A percentile compares a stretch with the other conserved stretches of the same genome.
phyloP scores from a whole-genome alignment of 2,113 vertebrate genomes.

The Petroica traversi region DNA sequence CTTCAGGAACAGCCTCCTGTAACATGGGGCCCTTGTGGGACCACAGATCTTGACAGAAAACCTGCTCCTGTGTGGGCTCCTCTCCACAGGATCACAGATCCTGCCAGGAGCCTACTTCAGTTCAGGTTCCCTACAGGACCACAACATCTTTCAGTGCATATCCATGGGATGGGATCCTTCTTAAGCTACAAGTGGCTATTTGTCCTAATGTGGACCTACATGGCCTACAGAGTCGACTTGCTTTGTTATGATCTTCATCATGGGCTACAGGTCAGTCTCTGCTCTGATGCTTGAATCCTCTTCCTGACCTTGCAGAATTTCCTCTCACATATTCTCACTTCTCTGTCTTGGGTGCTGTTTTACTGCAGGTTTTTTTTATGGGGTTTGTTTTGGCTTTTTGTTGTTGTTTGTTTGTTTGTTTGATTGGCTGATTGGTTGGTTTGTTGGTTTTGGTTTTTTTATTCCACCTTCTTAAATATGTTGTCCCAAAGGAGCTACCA shows the following conservation, averaged over 20 bases:
- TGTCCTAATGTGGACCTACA: too few species aligned
- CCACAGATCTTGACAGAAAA: not conserved
- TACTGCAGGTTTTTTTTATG: rapidly evolving
- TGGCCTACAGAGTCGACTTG: not conserved
- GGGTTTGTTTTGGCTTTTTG: too few species aligned
- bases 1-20: not conserved
- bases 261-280: not conserved
- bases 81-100: not conserved
- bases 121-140: rapidly evolving
- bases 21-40: rapidly evolving
- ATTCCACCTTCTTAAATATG: not conserved
- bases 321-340: not conserved
- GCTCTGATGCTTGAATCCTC: not conserved
- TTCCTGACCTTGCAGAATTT: not conserved
- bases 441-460: too few species aligned
- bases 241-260: not conserved
- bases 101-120: not conserved
- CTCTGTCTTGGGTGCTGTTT: not conserved
- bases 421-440: too few species aligned
- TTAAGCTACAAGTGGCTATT: not conserved
- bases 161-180: too few species aligned
- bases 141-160: not conserved
- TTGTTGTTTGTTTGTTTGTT: not conserved
- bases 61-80: rapidly evolving
- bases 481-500: not conserved